phyloP scores from a whole-genome alignment of 2,797 vertebrate genomes.

The Gobio occitaniae region DNA sequence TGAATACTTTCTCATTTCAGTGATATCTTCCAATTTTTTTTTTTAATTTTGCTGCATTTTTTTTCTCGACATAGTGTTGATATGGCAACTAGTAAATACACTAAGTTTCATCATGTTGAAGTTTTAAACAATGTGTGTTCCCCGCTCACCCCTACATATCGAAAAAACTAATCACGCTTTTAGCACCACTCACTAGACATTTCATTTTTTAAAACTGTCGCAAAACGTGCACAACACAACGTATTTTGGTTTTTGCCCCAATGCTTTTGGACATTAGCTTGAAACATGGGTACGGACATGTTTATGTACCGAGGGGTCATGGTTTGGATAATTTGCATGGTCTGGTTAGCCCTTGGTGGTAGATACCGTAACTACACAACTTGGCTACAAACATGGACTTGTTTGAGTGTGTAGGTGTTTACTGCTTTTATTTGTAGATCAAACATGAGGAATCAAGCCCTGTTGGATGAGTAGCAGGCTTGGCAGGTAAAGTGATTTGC shows the following conservation, averaged over 20 bases:
- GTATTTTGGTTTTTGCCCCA: not conserved
- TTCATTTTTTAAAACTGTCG: too few relatives aligned
- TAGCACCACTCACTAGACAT: too few relatives aligned
- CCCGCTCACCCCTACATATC: too few relatives aligned
- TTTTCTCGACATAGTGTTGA: too few relatives aligned
- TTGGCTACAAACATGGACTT: not conserved
- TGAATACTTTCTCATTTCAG: too few relatives aligned
- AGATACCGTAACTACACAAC: not conserved
- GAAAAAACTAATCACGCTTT: too few relatives aligned
- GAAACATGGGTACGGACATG: not conserved
- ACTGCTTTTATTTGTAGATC: not conserved
- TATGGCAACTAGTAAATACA: too few relatives aligned
- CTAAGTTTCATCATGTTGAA: too few relatives aligned
- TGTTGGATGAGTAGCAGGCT: constrained; percentile 31
- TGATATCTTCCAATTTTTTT: too few relatives aligned
- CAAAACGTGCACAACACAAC: too few relatives aligned
- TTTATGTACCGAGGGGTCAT: not conserved
- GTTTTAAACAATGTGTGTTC: too few relatives aligned
- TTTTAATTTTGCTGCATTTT: too few relatives aligned
- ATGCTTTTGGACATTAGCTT: not conserved
- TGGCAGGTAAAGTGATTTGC: constrained; percentile 54
- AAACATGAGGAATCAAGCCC: constrained; percentile 12
- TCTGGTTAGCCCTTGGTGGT: not conserved
- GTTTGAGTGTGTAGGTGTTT: not conserved
- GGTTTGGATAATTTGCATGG: not conserved